These are phyloP conservation scores for Daphoenositta chrysoptera DNA, from an alignment of 2,113 vertebrate genomes.

Conservation along the genomic window DNA sequence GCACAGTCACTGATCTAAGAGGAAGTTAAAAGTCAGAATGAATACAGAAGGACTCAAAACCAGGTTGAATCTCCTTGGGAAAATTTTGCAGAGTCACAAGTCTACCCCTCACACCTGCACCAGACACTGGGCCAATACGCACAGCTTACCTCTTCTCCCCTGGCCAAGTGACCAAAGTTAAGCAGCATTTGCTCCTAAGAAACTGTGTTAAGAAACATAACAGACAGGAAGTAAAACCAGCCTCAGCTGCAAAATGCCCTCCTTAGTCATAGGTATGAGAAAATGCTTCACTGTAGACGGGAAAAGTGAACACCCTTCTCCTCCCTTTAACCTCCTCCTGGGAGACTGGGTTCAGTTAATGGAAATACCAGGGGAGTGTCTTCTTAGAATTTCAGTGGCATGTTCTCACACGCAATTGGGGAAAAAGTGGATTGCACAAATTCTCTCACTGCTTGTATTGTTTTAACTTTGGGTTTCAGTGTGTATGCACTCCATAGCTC, in stretches of 20 bases:
- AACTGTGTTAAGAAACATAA: neutral
- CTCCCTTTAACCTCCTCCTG: slow-evolving; percentile 1
- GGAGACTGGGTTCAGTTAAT: neutral
- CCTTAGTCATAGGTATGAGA: slow-evolving; percentile 58
- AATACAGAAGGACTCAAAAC: neutral
- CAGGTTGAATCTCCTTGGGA: neutral
- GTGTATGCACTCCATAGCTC: neutral
- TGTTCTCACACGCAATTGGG: neutral
- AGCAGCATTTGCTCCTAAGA: neutral
- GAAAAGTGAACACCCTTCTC: slow-evolving; percentile 51
- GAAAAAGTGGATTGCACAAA: neutral
- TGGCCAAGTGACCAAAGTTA: neutral
- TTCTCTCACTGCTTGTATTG: neutral
- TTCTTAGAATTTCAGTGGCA: neutral
- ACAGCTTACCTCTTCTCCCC: neutral
- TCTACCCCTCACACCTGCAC: neutral
- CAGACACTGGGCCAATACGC: neutral
- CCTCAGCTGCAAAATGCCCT: neutral
- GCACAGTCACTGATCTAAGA: neutral
- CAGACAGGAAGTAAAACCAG: neutral
- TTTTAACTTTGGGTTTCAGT: neutral
- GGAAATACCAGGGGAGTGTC: neutral
- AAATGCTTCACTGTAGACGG: slow-evolving; percentile 3
- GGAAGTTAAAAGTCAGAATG: neutral
- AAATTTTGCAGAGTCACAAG: neutral